Evolutionary conservation across 64 coral and sea anemone genomes (phyloP), one percentile per base, ranked within the genome.

Genomic region (Pachyseris speciosa): DNA sequence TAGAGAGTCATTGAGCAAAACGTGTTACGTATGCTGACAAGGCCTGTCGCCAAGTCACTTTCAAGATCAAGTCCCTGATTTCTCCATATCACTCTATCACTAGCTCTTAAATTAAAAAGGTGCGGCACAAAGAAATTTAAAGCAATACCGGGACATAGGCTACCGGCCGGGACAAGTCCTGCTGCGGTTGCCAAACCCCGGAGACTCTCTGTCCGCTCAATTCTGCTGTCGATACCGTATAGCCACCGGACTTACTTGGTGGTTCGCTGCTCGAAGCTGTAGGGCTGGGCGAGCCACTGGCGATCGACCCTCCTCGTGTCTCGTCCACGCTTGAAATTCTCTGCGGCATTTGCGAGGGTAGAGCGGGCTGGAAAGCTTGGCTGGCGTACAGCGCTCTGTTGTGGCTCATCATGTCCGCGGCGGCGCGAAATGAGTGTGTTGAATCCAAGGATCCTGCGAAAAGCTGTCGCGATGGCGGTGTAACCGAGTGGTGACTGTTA

Each of bases 121-220:
- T 91, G 77, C 88, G 84, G 90, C 89, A 95, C 44, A 58, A 61
- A 55, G 60, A 76, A 75, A 84, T 89, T 92, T 96, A 96, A 80
- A 96, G 95, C 71, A 96, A 96, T 96, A 96, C 95, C 95, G 95
- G 95, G 83, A 96, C 95, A 53, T 96, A 96, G 65, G 95, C 89
- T 51, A 96, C 95, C 22, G 95, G 90, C 39, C 95, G 83, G 63
- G 95, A 89, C 22, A 96, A 87, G 68, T 96, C 95, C 78, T 96
- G 95, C 29, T 96, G 95, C 19, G 95, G 95, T 40, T 96, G 95
- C 95, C 95, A 96, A 13, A 96, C 94, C 15, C 47, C 47, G 7
- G 47, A 49, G 7, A 49, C 67, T 70, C 95, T 79, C 37, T 96
- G 95, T 65, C 73, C 93, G 64, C 78, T 76, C 72, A 96, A 74